Evolutionary conservation across 2,888 invertebrate species (phyloP).

Genomic region (Nomada ferruginata): DNA sequence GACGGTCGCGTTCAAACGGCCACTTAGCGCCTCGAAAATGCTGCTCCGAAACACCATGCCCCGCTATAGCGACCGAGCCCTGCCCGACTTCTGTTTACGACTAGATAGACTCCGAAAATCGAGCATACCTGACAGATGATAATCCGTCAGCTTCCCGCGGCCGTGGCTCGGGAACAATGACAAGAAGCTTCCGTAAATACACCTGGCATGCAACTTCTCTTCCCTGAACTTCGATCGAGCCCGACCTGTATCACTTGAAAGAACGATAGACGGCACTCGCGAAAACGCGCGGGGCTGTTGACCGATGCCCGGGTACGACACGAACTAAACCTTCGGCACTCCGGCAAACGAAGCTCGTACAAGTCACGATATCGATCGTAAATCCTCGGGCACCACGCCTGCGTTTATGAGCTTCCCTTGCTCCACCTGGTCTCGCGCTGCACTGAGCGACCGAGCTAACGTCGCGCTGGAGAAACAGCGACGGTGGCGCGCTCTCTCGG

Average conservation of each 20-base stretch:
- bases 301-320: constrained; percentile 53
- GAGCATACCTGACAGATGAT: constrained; percentile 52
- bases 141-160: constrained; percentile 55
- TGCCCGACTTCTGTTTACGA: neutral
- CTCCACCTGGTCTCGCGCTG: constrained; percentile 41
- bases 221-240: constrained; percentile 20
- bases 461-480: constrained; percentile 16
- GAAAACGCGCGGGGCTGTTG: constrained; percentile 35
- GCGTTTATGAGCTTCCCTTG: constrained; percentile 42
- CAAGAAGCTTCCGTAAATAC: constrained; percentile 29
- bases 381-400: constrained; percentile 58
- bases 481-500: constrained; percentile 28
- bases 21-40: neutral
- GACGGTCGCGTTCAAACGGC: neutral
- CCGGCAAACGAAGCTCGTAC: constrained; percentile 6
- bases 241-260: constrained; percentile 13
- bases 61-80: neutral
- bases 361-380: constrained; percentile 42
- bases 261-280: constrained; percentile 20
- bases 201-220: constrained; percentile 51
- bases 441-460: constrained; percentile 18
- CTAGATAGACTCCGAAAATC: neutral
- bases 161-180: constrained; percentile 49
- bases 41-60: neutral
- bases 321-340: constrained; percentile 44